A percentile compares a stretch with the other conserved stretches of the same genome.
These are phyloP conservation scores for Octonoba sinensis DNA, from an alignment of 2,888 invertebrate species.

Conservation along the genomic window DNA sequence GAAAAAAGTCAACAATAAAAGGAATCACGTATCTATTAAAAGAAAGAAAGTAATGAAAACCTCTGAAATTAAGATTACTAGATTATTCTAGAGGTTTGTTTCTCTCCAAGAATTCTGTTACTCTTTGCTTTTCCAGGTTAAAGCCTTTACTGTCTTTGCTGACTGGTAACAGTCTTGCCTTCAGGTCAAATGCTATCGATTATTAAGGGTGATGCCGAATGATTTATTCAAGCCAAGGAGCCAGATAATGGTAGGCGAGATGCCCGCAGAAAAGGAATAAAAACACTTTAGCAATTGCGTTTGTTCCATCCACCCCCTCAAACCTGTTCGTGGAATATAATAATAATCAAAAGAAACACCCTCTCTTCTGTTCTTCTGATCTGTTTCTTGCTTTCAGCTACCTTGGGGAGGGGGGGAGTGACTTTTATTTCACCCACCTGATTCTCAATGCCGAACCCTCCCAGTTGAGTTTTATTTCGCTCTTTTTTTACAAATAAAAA, in stretches of 20 bases:
- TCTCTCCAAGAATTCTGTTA: background rate
- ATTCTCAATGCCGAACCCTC: background rate
- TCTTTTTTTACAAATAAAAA: background rate
- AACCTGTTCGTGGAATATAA: constrained; percentile 27
- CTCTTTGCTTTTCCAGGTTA: constrained; percentile 26
- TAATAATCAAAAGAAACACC: constrained; percentile 48
- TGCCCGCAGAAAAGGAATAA: constrained; percentile 40
- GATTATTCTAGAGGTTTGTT: constrained; percentile 3
- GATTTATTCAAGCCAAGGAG: constrained; percentile 49
- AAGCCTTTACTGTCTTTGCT: constrained; percentile 45
- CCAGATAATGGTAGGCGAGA: constrained; percentile 39
- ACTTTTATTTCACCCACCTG: background rate
- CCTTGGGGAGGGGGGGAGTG: background rate
- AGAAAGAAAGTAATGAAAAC: constrained; percentile 62
- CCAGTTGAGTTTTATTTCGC: background rate
- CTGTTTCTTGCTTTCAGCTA: no score
- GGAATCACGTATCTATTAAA: constrained; percentile 54
- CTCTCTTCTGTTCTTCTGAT: no score
- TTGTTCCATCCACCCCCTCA: background rate
- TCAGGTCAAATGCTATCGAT: constrained; percentile 40
- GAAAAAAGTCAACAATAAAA: constrained; percentile 25
- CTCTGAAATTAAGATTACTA: constrained; percentile 58
- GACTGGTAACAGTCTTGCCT: constrained; percentile 42
- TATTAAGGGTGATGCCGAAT: constrained; percentile 4
- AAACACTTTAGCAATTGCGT: constrained; percentile 56